These are phyloP conservation scores for Burhinus oedicnemus DNA, from an alignment of 2,113 vertebrate species.

Conservation along the genomic window DNA sequence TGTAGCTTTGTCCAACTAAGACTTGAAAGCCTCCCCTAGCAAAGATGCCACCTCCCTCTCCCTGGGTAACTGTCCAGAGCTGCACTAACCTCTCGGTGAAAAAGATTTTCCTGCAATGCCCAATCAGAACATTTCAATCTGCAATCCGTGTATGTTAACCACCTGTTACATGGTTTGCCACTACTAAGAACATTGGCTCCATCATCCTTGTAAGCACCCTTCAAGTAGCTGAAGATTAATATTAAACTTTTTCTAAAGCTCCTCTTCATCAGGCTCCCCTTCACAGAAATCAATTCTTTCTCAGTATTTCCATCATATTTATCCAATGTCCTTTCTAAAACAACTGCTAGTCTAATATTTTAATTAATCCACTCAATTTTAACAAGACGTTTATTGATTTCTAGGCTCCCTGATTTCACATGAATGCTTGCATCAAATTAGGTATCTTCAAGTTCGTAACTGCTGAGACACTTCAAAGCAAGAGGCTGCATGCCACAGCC, in stretches of 20 bases:
- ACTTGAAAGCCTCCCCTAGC: neutral
- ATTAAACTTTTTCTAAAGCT: neutral
- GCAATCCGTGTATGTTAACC: neutral
- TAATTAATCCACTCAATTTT: neutral
- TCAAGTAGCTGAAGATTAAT: neutral
- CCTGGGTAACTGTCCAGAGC: neutral
- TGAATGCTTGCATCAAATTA: neutral
- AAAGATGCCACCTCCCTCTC: neutral
- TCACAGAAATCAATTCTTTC: neutral
- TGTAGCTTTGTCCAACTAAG: neutral
- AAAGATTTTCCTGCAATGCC: neutral
- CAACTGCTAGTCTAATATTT: neutral
- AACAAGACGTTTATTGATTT: neutral
- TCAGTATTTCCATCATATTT: neutral
- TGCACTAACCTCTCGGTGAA: neutral
- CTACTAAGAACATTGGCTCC: neutral
- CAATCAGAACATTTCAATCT: neutral
- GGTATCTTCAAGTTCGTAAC: neutral
- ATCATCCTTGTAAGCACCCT: neutral
- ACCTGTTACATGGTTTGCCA: neutral
- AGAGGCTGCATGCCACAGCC: neutral
- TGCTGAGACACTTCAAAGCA: neutral
- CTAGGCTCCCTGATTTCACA: neutral
- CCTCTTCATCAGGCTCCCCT: neutral
- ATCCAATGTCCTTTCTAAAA: neutral